Evolutionary conservation across 2,888 invertebrate genomes (phyloP), one percentile per base, ranked within the genome.

Genomic region (Eristalinus aeneus): DNA sequence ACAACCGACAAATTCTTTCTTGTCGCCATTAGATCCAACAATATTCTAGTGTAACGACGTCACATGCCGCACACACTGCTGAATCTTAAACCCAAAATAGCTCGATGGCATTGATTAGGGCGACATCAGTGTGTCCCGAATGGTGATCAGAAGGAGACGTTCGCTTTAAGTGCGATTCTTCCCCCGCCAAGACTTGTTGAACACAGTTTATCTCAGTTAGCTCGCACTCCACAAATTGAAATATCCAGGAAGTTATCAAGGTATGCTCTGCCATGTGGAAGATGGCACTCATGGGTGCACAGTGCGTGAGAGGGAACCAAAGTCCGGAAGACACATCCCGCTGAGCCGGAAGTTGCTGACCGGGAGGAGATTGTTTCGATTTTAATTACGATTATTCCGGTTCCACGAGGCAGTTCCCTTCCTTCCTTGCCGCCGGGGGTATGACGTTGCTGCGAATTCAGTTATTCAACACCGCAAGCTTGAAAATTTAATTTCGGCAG

Each of bases 361-460:
- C 39, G 11, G 36, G 5, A 22, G 10, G 8, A 27, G n/a, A 46
- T 54, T 61, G 16, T 6, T 61, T 71, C 71, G 46, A 71, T 60
- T 71, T 71, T 71, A 71, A 71, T 60, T 71, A 46, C 60, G 71
- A 71, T 61, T 46, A 71, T 60, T 46, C 31, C 22, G 27, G 46
- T 16, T 46, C 8, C 46, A 16, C 8, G 8, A 8, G 6, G 16
- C 16, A 1, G 46, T n/a, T n/a, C n/a, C n/a, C 46, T 16, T 8
- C 39, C 2, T 16, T 6, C 46, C n/a, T n/a, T 16, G 46, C 16
- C 5, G 46, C 5, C 46, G 9, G 8, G 46, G 6, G 16, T 10
- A 20, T 27, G 12, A 32, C 22, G 12, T 31, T 20, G 0, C 22
- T 73, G 53, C 6, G 46, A 23, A 53, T 54, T 34, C 46, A 16